Base-by-base conservation (phyloP, 2,888 invertebrate species). In the Drosophila aldrichi region DNA sequence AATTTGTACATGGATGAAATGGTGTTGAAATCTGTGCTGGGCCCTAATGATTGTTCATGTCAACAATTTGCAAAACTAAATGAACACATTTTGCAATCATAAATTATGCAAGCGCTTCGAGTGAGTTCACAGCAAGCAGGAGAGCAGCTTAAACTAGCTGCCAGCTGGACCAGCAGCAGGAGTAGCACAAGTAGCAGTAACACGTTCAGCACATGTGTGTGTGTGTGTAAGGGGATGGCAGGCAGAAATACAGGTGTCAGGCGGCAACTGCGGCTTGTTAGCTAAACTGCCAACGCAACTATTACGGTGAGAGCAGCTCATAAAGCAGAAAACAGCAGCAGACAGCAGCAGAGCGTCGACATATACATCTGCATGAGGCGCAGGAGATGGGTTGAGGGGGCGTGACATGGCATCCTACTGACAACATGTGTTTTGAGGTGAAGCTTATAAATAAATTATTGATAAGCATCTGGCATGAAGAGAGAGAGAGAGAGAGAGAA, bases 391-490 rank as follows among this genome's bases (percentile, higher is more conserved):
- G 41, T 14, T 8, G 25, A 16, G 46, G 34, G 38, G 58, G 32
- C 51, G 49, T 62, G 65, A 74, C 65, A 67, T 82, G 83, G 71
- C 87, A 80, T 49, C 12, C 29, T 51, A 76, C 84, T 84, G 87
- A 80, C 85, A 85, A 85, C 85, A 85, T 85, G 85, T 85, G 88
- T 88, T 85, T 78, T 85, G 82, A 87, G 87, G 87, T 84, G 84
- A 84, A 75, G 87, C 89, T 87, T 89, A 87, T 89, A 89, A 88
- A 89, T 89, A 84, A 88, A 87, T 89, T 89, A 88, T 88, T 88
- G 89, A 88, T 88, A 88, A 88, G 87, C 84, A 83, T 83, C 88
- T 83, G 79, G 74, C 79, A 82, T 81, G 52, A 22, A 38, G 52
- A 54, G 54, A 36, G 54, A 36, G 51, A 22, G 74, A 76, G 84